Conservation (phyloP, 2,113 vertebrate species). For the Hymenochirus boettgeri region DNA sequence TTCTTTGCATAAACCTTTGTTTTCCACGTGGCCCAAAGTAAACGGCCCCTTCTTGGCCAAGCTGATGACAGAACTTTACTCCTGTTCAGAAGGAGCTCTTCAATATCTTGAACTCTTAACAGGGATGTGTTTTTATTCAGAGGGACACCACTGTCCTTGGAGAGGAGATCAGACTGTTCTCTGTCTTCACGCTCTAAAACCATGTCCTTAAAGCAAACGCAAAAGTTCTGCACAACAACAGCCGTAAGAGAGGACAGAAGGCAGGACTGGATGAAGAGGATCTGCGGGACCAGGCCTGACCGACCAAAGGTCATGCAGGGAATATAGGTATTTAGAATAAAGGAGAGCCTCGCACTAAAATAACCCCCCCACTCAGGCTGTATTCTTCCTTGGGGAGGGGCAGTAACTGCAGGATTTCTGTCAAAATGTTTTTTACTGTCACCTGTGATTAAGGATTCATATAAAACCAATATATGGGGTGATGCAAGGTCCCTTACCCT, state of each 20-base stretch:
- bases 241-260: conserved; percentile 63
- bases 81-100: conserved; percentile 83
- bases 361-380: no score
- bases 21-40: conserved; percentile 66
- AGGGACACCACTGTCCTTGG: conserved; percentile 67
- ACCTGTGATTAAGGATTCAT: no score
- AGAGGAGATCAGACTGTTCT: conserved; percentile 70
- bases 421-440: no score
- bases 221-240: conserved; percentile 80
- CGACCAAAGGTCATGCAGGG: conserved; percentile 93
- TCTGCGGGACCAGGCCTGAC: conserved; percentile 91
- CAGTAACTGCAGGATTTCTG: no score
- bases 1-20: conserved; percentile 74
- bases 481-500: no score
- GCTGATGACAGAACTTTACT: conserved; percentile 52
- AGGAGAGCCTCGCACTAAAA: no score
- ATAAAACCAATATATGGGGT: no score
- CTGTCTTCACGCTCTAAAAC: conserved; percentile 86
- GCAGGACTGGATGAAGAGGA: conserved; percentile 59
- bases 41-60: conserved; percentile 60
- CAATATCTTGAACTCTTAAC: conserved; percentile 82
- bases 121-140: conserved; percentile 81
- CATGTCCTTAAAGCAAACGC: conserved; percentile 91
- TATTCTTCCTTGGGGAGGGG: no score
- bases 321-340: no score